A percentile compares a stretch with the other conserved stretches of the same genome.
phyloP scores from a whole-genome alignment of 2,113 vertebrate species.

The Triplophysa siluroides region DNA sequence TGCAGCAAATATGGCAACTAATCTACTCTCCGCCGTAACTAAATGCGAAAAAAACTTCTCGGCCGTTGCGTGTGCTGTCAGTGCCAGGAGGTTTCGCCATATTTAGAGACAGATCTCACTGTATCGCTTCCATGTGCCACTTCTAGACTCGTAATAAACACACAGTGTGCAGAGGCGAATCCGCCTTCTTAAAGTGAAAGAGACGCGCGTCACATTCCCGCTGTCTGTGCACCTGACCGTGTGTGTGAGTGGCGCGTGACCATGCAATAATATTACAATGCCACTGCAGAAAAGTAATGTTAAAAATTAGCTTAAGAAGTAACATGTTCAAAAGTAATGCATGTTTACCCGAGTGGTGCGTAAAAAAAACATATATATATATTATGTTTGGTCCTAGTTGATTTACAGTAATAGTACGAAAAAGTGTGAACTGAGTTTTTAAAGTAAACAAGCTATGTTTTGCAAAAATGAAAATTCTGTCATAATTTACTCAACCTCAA shows the following conservation, averaged over 20 bases:
- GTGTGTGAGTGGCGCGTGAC: not conserved
- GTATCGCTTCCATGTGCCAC: constrained; percentile 73
- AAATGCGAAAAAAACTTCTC: constrained; percentile 16
- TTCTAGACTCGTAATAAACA: constrained; percentile 67
- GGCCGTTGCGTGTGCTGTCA: not conserved
- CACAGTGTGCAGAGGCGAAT: constrained; percentile 59
- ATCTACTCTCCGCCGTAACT: not conserved
- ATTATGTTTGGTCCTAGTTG: no score
- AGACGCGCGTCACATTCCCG: constrained; percentile 34
- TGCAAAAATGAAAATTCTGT: no score
- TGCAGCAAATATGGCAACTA: not conserved
- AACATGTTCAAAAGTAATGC: no score
- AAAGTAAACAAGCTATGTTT: no score
- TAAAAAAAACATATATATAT: no score
- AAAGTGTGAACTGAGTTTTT: no score
- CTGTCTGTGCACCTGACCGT: constrained; percentile 1
- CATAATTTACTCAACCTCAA: no score
- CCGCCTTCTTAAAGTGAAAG: constrained; percentile 82
- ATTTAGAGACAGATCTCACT: constrained; percentile 40
- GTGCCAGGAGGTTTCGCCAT: constrained; percentile 48
- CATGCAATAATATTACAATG: not conserved
- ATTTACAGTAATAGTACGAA: no score
- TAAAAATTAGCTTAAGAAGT: no score
- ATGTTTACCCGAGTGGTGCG: no score
- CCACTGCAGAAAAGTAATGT: no score